Conservation (phyloP, 2,888 invertebrate genomes). For the Acanthoscelides obtectus region DNA sequence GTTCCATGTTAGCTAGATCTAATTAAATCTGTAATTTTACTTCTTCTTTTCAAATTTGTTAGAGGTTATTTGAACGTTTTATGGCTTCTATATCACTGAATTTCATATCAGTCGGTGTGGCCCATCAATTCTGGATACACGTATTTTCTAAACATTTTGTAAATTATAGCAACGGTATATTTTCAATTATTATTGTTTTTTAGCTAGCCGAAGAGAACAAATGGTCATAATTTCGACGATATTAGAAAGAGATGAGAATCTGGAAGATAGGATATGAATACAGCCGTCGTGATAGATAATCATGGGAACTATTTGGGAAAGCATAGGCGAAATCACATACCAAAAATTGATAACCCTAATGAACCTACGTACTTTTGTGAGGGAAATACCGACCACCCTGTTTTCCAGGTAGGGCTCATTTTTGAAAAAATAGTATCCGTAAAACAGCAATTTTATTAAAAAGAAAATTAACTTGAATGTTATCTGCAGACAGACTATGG, state of each 20-base stretch:
- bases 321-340: constrained; percentile 96
- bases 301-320: constrained; percentile 86
- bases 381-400: constrained; percentile 90
- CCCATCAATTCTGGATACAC: too few species aligned
- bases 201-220: constrained; percentile 72
- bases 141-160: too few species aligned
- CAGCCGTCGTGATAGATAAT: constrained; percentile 86
- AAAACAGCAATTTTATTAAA: constrained; percentile 39
- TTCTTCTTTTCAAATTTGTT: too few species aligned
- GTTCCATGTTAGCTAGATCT: too few species aligned
- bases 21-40: too few species aligned
- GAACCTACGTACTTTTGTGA: constrained; percentile 95
- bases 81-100: too few species aligned
- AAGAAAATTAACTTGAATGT: constrained; percentile 45
- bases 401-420: constrained; percentile 68
- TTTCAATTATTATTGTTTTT: constrained; percentile 42
- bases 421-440: neutral
- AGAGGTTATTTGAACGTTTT: too few species aligned
- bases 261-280: constrained; percentile 88
- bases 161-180: neutral
- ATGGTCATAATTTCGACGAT: constrained; percentile 96
- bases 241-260: constrained; percentile 78
- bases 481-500: constrained; percentile 68
- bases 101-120: too few species aligned
- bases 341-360: constrained; percentile 94